These are phyloP conservation scores for Elysia chlorotica DNA, from an alignment of 1,140 invertebrate genomes.

Conservation along the genomic window DNA sequence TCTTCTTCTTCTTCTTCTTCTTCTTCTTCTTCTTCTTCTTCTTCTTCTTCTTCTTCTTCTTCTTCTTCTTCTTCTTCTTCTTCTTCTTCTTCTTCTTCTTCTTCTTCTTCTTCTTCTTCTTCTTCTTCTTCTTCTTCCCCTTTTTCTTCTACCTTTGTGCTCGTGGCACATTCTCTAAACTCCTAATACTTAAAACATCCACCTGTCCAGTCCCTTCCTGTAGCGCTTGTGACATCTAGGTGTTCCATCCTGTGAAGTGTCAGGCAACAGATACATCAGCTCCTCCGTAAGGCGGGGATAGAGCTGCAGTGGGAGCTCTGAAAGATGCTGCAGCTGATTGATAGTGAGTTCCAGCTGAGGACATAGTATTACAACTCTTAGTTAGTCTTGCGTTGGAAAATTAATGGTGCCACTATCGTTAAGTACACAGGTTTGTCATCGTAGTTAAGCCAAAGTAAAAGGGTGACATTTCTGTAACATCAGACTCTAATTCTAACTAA, in stretches of 20 bases:
- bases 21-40: not conserved
- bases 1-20: not conserved
- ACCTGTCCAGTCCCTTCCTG: slow-evolving; percentile 23
- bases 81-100: not conserved
- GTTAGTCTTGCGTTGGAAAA: too few relatives aligned
- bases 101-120: not conserved
- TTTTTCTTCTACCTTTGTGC: not conserved
- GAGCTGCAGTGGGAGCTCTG: slow-evolving; percentile 59
- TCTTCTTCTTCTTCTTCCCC: not conserved
- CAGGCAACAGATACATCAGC: slow-evolving; percentile 38
- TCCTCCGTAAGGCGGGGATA: slow-evolving; percentile 67
- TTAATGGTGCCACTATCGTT: too few relatives aligned
- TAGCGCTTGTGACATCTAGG: slow-evolving; percentile 21
- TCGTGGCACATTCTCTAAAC: not conserved
- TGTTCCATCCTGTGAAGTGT: slow-evolving; percentile 37
- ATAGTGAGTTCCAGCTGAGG: slow-evolving; percentile 76
- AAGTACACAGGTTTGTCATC: too few relatives aligned
- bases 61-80: not conserved
- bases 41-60: not conserved
- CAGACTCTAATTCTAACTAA: too few relatives aligned
- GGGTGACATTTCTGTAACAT: too few relatives aligned
- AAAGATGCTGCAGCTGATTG: slow-evolving; percentile 73
- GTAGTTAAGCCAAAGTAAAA: too few relatives aligned
- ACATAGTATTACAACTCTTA: too few relatives aligned
- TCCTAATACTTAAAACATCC: not conserved